Evolutionary conservation across 2,797 vertebrate species (phyloP), one percentile per base, ranked within the genome.

Genomic region (Choloepus didactylus): DNA sequence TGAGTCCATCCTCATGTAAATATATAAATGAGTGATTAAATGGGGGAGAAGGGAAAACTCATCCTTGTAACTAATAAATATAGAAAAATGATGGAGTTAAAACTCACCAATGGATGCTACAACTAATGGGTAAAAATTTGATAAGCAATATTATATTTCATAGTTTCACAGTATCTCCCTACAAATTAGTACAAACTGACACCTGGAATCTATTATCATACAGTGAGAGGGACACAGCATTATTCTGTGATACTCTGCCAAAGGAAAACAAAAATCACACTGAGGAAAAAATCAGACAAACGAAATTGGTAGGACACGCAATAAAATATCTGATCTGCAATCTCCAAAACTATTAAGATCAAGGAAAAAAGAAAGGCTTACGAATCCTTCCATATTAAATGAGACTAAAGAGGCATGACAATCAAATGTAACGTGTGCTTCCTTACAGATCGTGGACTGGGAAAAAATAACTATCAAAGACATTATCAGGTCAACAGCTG

Each of bases 401-500:
- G 44, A 29, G 25, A 60, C 23, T 83, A 44, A 89, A 84, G 38
- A 88, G 19, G 11, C 46, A 69, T 69, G 41, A 27, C 38, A 91
- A 83, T 41, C 77, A 76, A 84, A 69, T 64, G 14, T 29, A 77
- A 81, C 49, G n/a, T 54, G 35, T 80, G 16, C 51, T 69, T 31
- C 38, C 75, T 29, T 3, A 23, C 51, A 77, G 29, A 83, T 72
- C 1, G 21, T 86, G 5, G 23, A 59, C 64, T 56, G 9, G 9
- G 21, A 25, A 95, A 94, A 88, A 15, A 49, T 1, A 85, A 56
- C 62, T 87, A 16, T 79, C 93, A 69, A 94, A 67, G 16, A 60
- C 6, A 81, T 8, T 64, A 62, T 84, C 9, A 49, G 87, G 31
- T 81, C 11, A 76, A 75, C 3, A 51, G 29, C 25, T 91, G 18